These are phyloP conservation scores for Drosophila pandora DNA, from an alignment of 1,140 invertebrate species.

Conservation along the genomic window DNA sequence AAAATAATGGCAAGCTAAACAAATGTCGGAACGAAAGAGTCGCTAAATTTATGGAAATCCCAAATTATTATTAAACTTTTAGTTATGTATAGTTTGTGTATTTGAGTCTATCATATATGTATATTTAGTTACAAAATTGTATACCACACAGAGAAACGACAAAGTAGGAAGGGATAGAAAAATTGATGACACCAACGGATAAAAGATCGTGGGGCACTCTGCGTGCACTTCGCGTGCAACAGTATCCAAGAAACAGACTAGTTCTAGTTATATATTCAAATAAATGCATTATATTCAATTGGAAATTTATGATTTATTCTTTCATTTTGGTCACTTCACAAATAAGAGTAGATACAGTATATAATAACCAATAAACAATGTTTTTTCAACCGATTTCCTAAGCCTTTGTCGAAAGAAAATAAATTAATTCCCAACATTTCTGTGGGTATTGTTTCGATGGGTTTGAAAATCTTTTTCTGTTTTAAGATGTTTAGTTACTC, in stretches of 20 bases:
- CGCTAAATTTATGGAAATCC: slow-evolving; percentile 30
- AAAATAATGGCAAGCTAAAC: slow-evolving; percentile 1
- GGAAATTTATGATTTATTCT: slow-evolving; percentile 9
- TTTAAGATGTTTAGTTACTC: no score
- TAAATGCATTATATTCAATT: slow-evolving; percentile 53
- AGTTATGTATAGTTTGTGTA: slow-evolving; percentile 43
- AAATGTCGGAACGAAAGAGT: background rate
- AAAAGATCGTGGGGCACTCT: slow-evolving; percentile 13
- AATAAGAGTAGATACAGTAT: background rate
- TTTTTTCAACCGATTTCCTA: background rate
- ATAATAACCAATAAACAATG: background rate
- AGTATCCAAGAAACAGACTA: slow-evolving; percentile 49
- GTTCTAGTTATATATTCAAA: slow-evolving; percentile 50
- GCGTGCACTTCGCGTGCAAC: slow-evolving; percentile 11
- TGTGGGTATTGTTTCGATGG: no score
- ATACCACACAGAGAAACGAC: slow-evolving; percentile 39
- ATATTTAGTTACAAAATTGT: slow-evolving; percentile 54
- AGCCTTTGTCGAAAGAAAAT: background rate
- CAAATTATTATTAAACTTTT: slow-evolving; percentile 27
- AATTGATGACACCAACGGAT: slow-evolving; percentile 36
- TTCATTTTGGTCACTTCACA: background rate
- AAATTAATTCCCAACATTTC: background rate
- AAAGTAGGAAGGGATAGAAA: slow-evolving; percentile 32
- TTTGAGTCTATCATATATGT: slow-evolving; percentile 28
- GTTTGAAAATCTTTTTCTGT: no score